Evolutionary conservation across 2,888 invertebrate species (phyloP), one percentile per base, ranked within the genome.

Genomic region (Eugnorisma glareosa): DNA sequence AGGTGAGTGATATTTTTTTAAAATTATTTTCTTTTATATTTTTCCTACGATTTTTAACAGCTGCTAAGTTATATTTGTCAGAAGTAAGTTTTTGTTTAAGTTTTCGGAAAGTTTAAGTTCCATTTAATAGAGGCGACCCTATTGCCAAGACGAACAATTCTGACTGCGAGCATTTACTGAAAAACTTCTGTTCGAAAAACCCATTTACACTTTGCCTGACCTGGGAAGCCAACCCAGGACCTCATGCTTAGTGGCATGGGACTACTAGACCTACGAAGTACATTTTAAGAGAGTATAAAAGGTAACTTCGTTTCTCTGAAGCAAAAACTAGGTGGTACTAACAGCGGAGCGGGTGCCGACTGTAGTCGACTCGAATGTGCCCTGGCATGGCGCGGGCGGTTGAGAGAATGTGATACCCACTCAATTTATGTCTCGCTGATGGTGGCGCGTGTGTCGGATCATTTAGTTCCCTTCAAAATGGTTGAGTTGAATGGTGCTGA

Each of bases 1-100:
- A n/a, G 61, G 81, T 82, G 40, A 83, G 81, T 81, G 10, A 66
- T 48, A 24, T 0, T 40, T 13, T 43, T 28, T 28, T 24, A n/a
- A n/a, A 8, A 8, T 71, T n/a, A 7, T 13, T 13, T 24, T n/a
- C 7, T 37, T 40, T 28, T n/a, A 35, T 7, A 3, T 24, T n/a
- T 63, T 63, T 35, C 13, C 13, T 24, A 7, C 18, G 37, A 24
- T n/a, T 24, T 61, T 59, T 28, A 59, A 59, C 7, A 31, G 31
- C 31, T 59, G 18, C 31, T 18, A 59, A 31, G 31, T 31, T 57
- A 31, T 31, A 31, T 59, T 59, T 59, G 18, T 18, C 15, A 21
- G 21, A 40, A n/a, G 15, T 40, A 61, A 13, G n/a, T 15, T 15
- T 15, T n/a, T 40, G 64, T 40, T 40, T 8, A 40, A 64, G n/a